These are phyloP conservation scores for Bhutanitis thaidina DNA, from an alignment of 2,888 invertebrate genomes.

Conservation along the genomic window DNA sequence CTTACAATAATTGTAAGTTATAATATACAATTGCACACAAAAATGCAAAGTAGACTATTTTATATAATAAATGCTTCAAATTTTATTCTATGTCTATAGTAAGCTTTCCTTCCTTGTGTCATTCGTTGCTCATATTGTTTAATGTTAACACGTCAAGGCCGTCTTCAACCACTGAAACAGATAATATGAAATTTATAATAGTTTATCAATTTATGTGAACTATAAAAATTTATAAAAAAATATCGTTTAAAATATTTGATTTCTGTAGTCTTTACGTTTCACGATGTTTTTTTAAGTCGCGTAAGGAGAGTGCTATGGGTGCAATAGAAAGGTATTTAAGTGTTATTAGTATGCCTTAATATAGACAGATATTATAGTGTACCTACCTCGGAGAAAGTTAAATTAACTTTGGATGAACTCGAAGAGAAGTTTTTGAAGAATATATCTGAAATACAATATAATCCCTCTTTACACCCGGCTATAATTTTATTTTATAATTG, in stretches of 20 bases:
- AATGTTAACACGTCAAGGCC: slow-evolving; percentile 82
- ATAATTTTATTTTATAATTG: no score
- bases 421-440: slow-evolving; percentile 88
- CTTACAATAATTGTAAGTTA: neutral
- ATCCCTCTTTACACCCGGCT: neutral
- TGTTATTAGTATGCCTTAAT: no score
- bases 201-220: no score
- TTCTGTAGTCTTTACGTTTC: no score
- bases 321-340: no score
- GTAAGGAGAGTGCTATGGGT: neutral
- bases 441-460: slow-evolving; percentile 42
- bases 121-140: slow-evolving; percentile 1
- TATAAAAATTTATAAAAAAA: no score
- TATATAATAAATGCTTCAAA: slow-evolving; percentile 1
- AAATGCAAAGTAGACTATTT: neutral
- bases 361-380: neutral
- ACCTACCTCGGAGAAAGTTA: slow-evolving; percentile 88
- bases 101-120: no score
- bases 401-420: slow-evolving; percentile 89
- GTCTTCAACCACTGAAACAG: slow-evolving; percentile 87
- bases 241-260: no score
- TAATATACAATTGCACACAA: no score
- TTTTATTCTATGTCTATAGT: neutral
- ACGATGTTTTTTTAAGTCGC: no score
- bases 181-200: slow-evolving; percentile 24